phyloP scores from a whole-genome alignment of 92 coral and sea anemone species.

The Porites divaricata region DNA sequence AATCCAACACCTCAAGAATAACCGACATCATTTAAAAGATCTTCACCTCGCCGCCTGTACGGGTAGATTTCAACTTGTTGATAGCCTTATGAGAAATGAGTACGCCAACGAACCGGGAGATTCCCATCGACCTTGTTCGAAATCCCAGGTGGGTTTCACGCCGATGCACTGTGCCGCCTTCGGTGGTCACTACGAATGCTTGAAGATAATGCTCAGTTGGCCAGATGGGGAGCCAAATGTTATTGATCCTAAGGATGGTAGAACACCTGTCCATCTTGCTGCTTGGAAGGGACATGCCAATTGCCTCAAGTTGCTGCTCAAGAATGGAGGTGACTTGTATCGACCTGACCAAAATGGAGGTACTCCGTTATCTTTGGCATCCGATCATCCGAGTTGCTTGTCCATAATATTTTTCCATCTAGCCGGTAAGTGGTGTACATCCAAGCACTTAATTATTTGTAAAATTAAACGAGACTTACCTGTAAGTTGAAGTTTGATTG shows the following conservation, averaged over 20 bases:
- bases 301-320: constrained; percentile 56
- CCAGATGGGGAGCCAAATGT: constrained; percentile 70
- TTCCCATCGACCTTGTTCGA: constrained; percentile 46
- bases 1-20: constrained; percentile 66
- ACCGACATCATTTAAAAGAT: constrained; percentile 57
- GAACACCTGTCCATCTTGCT: constrained; percentile 82
- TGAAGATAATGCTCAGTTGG: constrained; percentile 77
- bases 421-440: constrained; percentile 7
- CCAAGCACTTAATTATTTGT: too few relatives aligned
- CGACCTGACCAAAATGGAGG: constrained; percentile 28
- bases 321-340: constrained; percentile 57
- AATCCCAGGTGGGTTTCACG: constrained; percentile 59
- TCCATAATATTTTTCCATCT: background rate
- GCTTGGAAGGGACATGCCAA: constrained; percentile 66
- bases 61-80: constrained; percentile 54
- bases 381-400: background rate
- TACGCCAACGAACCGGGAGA: constrained; percentile 59
- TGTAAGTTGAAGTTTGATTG: too few relatives aligned
- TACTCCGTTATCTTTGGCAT: constrained; percentile 48
- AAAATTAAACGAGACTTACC: too few relatives aligned
- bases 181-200: constrained; percentile 65
- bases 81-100: constrained; percentile 44
- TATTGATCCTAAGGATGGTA: constrained; percentile 56
- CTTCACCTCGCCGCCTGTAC: constrained; percentile 78
- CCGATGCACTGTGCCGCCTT: constrained; percentile 89